Percentiles rank a stretch among this genome's conserved stretches.
These are phyloP conservation scores for Sitobion miscanthi DNA, from an alignment of 1,140 invertebrate genomes.

Conservation along the genomic window DNA sequence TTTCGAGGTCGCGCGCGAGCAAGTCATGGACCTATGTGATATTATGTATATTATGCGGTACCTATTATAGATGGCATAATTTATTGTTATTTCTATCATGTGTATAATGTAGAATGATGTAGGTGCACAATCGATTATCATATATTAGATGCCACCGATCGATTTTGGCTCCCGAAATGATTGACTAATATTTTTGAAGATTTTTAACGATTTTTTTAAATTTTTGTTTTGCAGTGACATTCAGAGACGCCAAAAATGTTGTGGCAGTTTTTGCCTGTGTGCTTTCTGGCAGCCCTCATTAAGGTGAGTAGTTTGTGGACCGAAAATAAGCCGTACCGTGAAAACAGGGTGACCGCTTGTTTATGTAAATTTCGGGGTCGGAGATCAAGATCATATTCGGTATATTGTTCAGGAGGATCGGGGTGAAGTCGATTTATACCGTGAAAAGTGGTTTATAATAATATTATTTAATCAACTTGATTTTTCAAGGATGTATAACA, in stretches of 20 bases:
- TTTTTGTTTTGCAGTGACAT: conserved; percentile 21
- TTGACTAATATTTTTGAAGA: not conserved
- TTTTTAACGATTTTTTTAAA: not conserved
- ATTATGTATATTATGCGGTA: not conserved
- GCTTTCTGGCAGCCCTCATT: conserved; percentile 25
- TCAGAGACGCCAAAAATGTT: conserved; percentile 8
- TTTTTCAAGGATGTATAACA: not conserved
- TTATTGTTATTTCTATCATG: not conserved
- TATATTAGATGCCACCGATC: not conserved
- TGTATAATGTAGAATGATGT: not conserved
- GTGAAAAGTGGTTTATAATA: not conserved
- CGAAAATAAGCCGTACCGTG: not conserved
- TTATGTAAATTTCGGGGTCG: not conserved
- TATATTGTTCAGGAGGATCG: not conserved
- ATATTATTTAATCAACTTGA: not conserved
- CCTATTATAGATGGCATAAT: not conserved
- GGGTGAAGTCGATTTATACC: not conserved
- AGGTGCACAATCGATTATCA: not conserved
- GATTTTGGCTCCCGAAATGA: not conserved
- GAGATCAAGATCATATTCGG: not conserved
- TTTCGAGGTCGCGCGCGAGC: not conserved
- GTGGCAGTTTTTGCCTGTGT: conserved; percentile 20
- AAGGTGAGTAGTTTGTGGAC: not conserved
- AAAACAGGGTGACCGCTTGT: not conserved
- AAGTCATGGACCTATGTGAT: not conserved